phyloP scores from a whole-genome alignment of 2,113 vertebrate species.

The Miniopterus natalensis region DNA sequence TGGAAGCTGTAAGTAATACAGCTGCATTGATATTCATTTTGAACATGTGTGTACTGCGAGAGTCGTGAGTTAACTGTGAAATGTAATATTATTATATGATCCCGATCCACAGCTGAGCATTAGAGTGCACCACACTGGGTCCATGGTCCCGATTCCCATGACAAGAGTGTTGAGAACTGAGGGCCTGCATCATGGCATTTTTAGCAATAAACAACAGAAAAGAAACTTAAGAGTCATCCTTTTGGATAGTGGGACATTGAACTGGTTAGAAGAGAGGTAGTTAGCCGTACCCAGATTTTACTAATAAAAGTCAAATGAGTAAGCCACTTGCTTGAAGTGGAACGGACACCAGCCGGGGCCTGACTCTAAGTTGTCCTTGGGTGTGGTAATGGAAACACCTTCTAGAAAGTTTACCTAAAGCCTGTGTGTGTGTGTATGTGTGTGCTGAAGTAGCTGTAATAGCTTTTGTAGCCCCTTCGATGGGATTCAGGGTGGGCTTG shows the following conservation, averaged over 20 bases:
- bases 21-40: slow-evolving; percentile 71
- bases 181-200: slow-evolving; percentile 50
- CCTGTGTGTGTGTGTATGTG: not conserved
- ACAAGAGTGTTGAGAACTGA: slow-evolving; percentile 65
- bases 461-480: not conserved
- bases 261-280: slow-evolving; percentile 49
- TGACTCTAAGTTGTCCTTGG: not conserved
- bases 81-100: slow-evolving; percentile 80
- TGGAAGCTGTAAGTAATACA: slow-evolving; percentile 77
- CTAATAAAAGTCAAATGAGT: not conserved
- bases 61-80: slow-evolving; percentile 81
- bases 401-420: not conserved
- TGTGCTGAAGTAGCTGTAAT: not conserved
- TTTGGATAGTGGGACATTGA: slow-evolving; percentile 55
- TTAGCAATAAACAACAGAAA: slow-evolving; percentile 70
- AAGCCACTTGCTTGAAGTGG: not conserved
- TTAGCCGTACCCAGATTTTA: not conserved
- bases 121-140: slow-evolving; percentile 73
- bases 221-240: slow-evolving; percentile 60
- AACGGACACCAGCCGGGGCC: too few species aligned
- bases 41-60: slow-evolving; percentile 59
- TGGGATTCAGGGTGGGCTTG: not conserved
- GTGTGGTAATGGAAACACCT: not conserved
- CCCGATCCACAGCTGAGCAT: slow-evolving; percentile 77
- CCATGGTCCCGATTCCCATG: slow-evolving; percentile 76